Conservation (phyloP, 64 coral and sea anemone species). For the Montipora efflorescens region DNA sequence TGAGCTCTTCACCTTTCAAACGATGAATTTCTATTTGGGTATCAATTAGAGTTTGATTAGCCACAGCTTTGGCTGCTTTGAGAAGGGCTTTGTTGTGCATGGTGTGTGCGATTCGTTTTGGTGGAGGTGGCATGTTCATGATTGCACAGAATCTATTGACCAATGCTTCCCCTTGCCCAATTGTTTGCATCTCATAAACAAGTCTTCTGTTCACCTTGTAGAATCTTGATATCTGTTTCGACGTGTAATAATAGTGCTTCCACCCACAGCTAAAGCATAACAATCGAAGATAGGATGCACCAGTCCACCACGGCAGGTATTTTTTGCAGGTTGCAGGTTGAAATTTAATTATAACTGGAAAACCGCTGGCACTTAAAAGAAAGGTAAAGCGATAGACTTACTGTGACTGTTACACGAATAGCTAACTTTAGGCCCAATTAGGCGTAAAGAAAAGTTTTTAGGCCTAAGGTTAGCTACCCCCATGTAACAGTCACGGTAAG, state of each 20-base stretch:
- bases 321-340: too few species aligned
- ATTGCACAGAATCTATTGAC: conserved; percentile 2
- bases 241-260: neutral
- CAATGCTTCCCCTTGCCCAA: conserved; percentile 13
- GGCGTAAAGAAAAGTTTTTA: too few species aligned
- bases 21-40: conserved; percentile 29
- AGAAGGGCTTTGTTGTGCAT: neutral
- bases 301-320: too few species aligned
- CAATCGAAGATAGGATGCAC: conserved; percentile 23
- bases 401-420: too few species aligned
- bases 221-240: neutral
- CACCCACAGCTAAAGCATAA: neutral
- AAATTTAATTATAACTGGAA: too few species aligned
- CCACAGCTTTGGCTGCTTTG: conserved; percentile 36
- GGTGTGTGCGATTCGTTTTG: conserved; percentile 16
- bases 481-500: too few species aligned
- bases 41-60: conserved; percentile 7
- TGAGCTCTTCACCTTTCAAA: conserved; percentile 2
- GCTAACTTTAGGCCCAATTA: too few species aligned
- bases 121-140: conserved; percentile 57
- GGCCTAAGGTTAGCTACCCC: too few species aligned
- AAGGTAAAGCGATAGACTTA: too few species aligned
- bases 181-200: conserved; percentile 41
- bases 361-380: too few species aligned
- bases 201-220: conserved; percentile 22